Base-by-base conservation (phyloP, 2,888 invertebrate genomes). In the Gymnoscelis rufifasciata region DNA sequence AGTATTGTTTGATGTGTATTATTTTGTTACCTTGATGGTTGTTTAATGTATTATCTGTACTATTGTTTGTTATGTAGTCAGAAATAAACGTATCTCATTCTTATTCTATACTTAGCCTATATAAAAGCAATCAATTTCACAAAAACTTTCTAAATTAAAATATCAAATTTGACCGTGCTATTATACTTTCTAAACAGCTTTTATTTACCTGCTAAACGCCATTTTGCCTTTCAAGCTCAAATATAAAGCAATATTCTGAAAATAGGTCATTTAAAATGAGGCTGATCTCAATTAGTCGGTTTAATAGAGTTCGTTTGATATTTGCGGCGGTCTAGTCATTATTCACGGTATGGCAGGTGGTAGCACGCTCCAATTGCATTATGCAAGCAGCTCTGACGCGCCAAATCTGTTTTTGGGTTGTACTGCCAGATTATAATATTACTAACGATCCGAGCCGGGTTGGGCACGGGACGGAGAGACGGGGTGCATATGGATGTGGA, bases 341-440 rank as follows among this genome's bases (percentile, higher is more conserved):
- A 69, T 71, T 68, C 63, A 63, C 60, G 56, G 60, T 62, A 59
- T 59, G 66, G 73, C 77, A 78, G 75, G 75, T 74, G 75, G 71
- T 67, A 62, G 66, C 64, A 73, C 68, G 79, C 71, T 77, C 80
- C 74, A 78, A 79, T 82, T 82, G 76, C 76, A 80, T 79, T 78
- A 78, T 69, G 72, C 73, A 76, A 76, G 74, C 73, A 70, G 62
- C 49, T 54, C 54, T 42, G 66, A 64, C 62, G 60, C 64, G 62
- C 60, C 60, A 66, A 74, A 72, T 74, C 71, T 70, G 74, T 74
- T 78, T 82, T 75, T 72, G 71, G 76, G 74, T 74, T 75, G 71
- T 60, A 64, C 73, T 33, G 49, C 42, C 54, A 56, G 64, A 68
- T 63, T 52, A 51, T 54, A 51, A 44, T 52, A 54, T 52, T 31